phyloP scores from a whole-genome alignment of 2,113 vertebrate genomes.

The Channa maculata region DNA sequence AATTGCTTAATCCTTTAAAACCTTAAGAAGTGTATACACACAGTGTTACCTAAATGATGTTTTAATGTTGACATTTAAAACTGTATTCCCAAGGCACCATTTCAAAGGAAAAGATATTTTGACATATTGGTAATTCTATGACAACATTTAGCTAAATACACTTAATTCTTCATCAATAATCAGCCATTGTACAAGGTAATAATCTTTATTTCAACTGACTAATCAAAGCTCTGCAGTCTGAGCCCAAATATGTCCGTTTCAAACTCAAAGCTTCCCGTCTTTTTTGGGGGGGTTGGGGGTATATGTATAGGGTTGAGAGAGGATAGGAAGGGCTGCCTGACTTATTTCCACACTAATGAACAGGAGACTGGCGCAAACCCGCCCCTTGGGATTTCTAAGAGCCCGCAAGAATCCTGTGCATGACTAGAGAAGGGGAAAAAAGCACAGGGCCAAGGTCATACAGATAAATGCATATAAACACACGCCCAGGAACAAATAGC shows the following conservation, averaged over 20 bases:
- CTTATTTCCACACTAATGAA: conserved; percentile 72
- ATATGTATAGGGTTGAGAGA: conserved; percentile 21
- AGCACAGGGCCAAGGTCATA: conserved; percentile 64
- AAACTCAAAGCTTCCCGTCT: conserved; percentile 23
- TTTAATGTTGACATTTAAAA: background rate
- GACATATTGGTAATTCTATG: background rate
- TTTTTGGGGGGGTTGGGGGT: too few relatives aligned
- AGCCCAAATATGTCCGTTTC: conserved; percentile 23
- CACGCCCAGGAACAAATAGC: conserved; percentile 3
- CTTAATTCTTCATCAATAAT: conserved; percentile 10
- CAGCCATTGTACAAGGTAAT: background rate
- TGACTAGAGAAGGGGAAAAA: conserved; percentile 49
- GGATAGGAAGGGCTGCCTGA: conserved; percentile 25
- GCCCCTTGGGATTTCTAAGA: conserved; percentile 66
- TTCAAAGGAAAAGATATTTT: background rate
- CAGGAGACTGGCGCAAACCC: conserved; percentile 64
- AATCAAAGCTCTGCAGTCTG: conserved; percentile 45
- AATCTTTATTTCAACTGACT: conserved; percentile 32
- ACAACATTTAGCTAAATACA: conserved; percentile 12
- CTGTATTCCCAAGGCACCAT: background rate
- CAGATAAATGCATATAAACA: conserved; percentile 18
- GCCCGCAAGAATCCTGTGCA: conserved; percentile 63
- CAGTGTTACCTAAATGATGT: background rate
- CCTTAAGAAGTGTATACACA: too few relatives aligned
- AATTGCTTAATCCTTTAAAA: too few relatives aligned